Percentiles rank a stretch among this genome's conserved stretches.
phyloP scores from a whole-genome alignment of 1,140 invertebrate species.

The Lasioglossum baleicum region DNA sequence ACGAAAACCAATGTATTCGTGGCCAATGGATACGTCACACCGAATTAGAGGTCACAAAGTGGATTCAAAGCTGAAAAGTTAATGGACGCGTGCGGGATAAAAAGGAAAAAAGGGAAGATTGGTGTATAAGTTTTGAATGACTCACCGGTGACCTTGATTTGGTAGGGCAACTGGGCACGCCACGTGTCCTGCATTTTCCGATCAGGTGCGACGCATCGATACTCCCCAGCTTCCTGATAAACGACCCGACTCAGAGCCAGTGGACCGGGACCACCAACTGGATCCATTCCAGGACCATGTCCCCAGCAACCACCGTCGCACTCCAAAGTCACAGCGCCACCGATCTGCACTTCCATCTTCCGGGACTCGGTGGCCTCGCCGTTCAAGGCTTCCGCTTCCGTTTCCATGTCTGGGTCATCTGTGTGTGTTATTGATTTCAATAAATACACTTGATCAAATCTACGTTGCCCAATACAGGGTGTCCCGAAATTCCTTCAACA shows the following conservation, averaged over 20 bases:
- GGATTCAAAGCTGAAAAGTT: background rate
- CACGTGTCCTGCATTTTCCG: constrained; percentile 79
- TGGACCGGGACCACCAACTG: constrained; percentile 82
- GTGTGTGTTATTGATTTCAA: constrained; percentile 49
- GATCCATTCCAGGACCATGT: constrained; percentile 82
- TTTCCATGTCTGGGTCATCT: constrained; percentile 83
- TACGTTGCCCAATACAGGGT: no score
- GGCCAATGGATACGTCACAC: background rate
- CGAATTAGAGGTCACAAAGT: background rate
- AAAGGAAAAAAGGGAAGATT: background rate
- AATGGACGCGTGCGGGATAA: no score
- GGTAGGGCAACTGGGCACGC: constrained; percentile 79
- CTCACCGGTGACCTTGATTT: constrained; percentile 82
- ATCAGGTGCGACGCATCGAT: constrained; percentile 85
- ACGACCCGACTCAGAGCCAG: constrained; percentile 85
- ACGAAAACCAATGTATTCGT: background rate
- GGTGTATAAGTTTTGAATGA: constrained; percentile 27
- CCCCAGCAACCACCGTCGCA: constrained; percentile 86
- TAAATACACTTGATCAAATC: no score
- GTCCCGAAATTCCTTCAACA: no score
- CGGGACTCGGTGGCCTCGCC: constrained; percentile 81
- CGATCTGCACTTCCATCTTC: constrained; percentile 89
- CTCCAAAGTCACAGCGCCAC: constrained; percentile 90
- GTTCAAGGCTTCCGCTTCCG: constrained; percentile 76
- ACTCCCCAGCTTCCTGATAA: constrained; percentile 89